Evolutionary conservation across 2,113 vertebrate species (phyloP).

Genomic region (Anarhynchus alexandrinus): DNA sequence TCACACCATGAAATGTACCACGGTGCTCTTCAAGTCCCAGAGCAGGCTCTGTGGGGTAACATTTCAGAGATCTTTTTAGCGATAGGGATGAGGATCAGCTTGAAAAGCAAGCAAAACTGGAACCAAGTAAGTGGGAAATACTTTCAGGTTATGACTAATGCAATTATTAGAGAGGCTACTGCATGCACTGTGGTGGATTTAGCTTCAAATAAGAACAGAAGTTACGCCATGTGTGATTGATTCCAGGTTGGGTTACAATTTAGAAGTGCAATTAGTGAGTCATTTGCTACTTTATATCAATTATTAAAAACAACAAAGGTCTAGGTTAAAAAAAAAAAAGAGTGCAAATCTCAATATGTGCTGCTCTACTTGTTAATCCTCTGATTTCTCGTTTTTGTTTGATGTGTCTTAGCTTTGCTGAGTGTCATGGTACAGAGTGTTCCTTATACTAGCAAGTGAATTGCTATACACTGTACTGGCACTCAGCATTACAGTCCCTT

Average conservation of each 20-base stretch:
- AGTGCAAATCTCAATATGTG: neutral
- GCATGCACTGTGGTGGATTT: neutral
- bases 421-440: neutral
- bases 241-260: slow-evolving; percentile 48
- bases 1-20: neutral
- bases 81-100: neutral
- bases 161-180: slow-evolving; percentile 37
- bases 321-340: slow-evolving; percentile 20
- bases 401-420: neutral
- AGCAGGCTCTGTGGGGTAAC: neutral
- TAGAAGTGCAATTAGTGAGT: slow-evolving; percentile 51
- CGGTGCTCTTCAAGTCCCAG: neutral
- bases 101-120: slow-evolving; percentile 34
- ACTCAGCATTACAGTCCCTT: neutral
- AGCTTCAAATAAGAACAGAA: slow-evolving; percentile 18
- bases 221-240: slow-evolving; percentile 41
- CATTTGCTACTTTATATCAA: slow-evolving; percentile 51
- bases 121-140: slow-evolving; percentile 31
- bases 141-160: slow-evolving; percentile 49
- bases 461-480: accelerated
- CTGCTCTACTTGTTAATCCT: neutral
- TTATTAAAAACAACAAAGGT: slow-evolving; percentile 49
- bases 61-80: neutral
- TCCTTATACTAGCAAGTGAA: neutral
- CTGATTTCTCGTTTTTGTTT: neutral